These are phyloP conservation scores for Caiman crocodilus DNA, from an alignment of 2,797 vertebrate genomes.

Conservation along the genomic window DNA sequence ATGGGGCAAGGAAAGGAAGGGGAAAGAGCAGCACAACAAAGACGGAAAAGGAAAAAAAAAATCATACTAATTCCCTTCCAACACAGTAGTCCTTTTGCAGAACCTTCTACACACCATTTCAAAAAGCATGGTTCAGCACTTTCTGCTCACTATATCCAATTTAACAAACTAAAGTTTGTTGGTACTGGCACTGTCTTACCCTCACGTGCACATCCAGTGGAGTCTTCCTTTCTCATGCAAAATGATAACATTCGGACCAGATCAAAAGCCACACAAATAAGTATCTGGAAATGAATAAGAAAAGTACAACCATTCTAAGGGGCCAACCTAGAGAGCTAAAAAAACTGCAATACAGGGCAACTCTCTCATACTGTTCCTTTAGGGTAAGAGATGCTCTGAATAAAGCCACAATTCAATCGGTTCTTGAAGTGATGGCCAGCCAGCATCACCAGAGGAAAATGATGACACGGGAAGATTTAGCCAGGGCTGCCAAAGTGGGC, in stretches of 20 bases:
- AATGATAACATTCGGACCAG: neutral
- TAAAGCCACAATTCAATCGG: neutral
- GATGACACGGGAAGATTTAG: neutral
- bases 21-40: slow-evolving; percentile 12
- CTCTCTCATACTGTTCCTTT: neutral
- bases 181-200: neutral
- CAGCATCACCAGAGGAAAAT: neutral
- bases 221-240: neutral
- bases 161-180: neutral
- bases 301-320: too few species aligned
- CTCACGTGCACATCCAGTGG: neutral
- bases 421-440: neutral
- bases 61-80: neutral
- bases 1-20: neutral
- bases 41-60: neutral
- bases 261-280: neutral
- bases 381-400: neutral
- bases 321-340: neutral
- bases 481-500: neutral
- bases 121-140: neutral
- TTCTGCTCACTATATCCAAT: neutral
- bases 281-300: too few species aligned
- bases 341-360: neutral
- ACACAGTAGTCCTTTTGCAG: neutral
- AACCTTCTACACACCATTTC: neutral